A percentile compares a stretch with the other conserved stretches of the same genome.
Conservation (phyloP, 2,797 vertebrate genomes). For the Siniperca obscura region DNA sequence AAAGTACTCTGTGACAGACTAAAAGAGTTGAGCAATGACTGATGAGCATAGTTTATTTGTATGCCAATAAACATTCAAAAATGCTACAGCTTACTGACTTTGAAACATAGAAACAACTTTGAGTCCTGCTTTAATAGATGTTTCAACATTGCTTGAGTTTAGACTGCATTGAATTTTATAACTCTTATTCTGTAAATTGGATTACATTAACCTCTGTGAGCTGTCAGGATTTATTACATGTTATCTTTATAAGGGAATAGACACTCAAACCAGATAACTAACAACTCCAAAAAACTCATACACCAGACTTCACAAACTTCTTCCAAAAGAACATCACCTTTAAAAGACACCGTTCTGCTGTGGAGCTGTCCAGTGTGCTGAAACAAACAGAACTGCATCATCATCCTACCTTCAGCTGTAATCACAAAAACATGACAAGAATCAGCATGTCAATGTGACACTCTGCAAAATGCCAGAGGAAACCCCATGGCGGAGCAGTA, state of each 20-base stretch:
- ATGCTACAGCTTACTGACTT: background rate
- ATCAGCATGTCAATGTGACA: slow-evolving; percentile 45
- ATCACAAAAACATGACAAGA: slow-evolving; percentile 39
- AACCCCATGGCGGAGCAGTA: slow-evolving; percentile 57
- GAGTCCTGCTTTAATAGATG: background rate
- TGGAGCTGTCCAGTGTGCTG: slow-evolving; percentile 12
- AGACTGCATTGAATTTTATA: background rate
- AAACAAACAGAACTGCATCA: slow-evolving; percentile 29
- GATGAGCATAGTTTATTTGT: background rate
- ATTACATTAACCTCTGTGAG: background rate
- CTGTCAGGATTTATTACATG: background rate
- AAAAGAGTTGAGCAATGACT: slow-evolving; percentile 2
- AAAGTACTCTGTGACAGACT: background rate
- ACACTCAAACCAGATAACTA: background rate
- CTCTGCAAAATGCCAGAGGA: slow-evolving; percentile 63
- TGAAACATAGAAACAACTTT: background rate
- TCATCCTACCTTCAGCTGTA: slow-evolving; percentile 35
- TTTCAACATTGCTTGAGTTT: background rate
- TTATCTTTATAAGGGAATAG: background rate
- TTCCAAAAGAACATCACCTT: background rate
- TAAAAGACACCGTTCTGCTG: slow-evolving; percentile 4
- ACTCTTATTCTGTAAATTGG: background rate
- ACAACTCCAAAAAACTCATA: background rate
- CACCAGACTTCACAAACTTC: background rate
- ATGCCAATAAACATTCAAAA: background rate